These are phyloP conservation scores for Pollenia amentaria DNA, from an alignment of 2,888 invertebrate genomes.

Conservation along the genomic window DNA sequence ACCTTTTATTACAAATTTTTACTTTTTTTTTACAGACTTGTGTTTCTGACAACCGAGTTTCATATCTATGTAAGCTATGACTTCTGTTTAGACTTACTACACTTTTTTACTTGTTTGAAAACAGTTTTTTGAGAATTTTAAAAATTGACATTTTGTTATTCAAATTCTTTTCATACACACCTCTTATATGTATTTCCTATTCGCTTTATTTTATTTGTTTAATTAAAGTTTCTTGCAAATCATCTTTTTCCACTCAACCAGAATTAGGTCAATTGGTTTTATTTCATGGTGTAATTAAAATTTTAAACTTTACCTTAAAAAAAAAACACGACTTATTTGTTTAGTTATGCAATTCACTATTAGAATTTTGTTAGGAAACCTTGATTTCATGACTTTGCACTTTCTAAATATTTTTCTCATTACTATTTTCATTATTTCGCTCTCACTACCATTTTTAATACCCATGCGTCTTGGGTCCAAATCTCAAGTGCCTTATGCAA, in stretches of 20 bases:
- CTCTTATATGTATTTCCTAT: background rate
- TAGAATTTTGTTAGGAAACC: slow-evolving; percentile 36
- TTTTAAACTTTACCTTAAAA: slow-evolving; percentile 35
- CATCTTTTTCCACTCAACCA: background rate
- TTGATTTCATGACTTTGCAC: slow-evolving; percentile 58
- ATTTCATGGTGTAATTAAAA: slow-evolving; percentile 20
- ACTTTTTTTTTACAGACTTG: too few relatives aligned
- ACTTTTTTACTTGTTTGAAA: too few relatives aligned
- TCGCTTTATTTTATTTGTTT: background rate
- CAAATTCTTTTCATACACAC: too few relatives aligned
- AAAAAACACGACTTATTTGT: background rate
- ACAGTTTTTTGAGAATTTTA: too few relatives aligned
- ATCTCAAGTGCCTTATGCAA: slow-evolving; percentile 69
- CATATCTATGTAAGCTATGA: too few relatives aligned
- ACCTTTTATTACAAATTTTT: too few relatives aligned
- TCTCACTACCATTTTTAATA: background rate
- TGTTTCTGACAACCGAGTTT: too few relatives aligned
- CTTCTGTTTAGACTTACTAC: too few relatives aligned
- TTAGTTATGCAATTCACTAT: slow-evolving; percentile 53
- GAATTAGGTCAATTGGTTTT: slow-evolving; percentile 49
- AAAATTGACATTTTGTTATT: too few relatives aligned
- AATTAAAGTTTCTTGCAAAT: background rate
- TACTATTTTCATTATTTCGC: slow-evolving; percentile 37
- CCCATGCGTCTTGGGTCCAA: slow-evolving; percentile 26
- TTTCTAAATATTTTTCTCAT: slow-evolving; percentile 50